Conservation (phyloP, 2,113 vertebrate genomes). For the Crotalus helleri region DNA sequence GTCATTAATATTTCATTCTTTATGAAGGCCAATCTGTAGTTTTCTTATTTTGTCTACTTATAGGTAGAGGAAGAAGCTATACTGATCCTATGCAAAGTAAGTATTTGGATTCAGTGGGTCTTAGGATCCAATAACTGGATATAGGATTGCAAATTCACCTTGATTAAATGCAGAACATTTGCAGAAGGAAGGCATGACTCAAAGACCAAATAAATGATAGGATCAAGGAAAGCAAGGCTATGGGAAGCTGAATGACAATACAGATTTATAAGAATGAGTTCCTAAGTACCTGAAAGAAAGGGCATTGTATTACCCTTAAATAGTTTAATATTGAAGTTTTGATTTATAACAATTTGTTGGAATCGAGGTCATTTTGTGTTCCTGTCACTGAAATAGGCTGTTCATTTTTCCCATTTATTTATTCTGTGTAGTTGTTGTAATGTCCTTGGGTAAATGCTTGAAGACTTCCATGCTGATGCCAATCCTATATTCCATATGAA, state of each 20-base stretch:
- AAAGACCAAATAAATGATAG: background rate
- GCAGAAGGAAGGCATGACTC: background rate
- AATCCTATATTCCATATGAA: background rate
- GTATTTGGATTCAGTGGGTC: background rate
- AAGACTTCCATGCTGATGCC: background rate
- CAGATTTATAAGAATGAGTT: constrained; percentile 21
- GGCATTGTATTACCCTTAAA: constrained; percentile 37
- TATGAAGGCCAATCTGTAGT: background rate
- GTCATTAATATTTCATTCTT: background rate
- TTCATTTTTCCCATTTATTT: background rate
- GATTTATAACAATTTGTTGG: constrained; percentile 51
- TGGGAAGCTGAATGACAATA: constrained; percentile 24
- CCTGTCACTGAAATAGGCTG: background rate
- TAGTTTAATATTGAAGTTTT: constrained; percentile 23
- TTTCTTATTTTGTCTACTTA: background rate
- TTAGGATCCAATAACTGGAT: background rate
- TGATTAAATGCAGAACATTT: constrained; percentile 22
- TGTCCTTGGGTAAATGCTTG: background rate
- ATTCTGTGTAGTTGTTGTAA: background rate
- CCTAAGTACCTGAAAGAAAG: constrained; percentile 39
- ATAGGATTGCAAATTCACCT: background rate
- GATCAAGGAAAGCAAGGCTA: constrained; percentile 10
- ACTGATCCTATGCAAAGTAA: background rate
- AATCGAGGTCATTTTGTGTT: constrained; percentile 26
- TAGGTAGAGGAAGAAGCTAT: background rate